Evolutionary conservation across 2,797 vertebrate genomes (phyloP).

Genomic region (Sebastes goodei): DNA sequence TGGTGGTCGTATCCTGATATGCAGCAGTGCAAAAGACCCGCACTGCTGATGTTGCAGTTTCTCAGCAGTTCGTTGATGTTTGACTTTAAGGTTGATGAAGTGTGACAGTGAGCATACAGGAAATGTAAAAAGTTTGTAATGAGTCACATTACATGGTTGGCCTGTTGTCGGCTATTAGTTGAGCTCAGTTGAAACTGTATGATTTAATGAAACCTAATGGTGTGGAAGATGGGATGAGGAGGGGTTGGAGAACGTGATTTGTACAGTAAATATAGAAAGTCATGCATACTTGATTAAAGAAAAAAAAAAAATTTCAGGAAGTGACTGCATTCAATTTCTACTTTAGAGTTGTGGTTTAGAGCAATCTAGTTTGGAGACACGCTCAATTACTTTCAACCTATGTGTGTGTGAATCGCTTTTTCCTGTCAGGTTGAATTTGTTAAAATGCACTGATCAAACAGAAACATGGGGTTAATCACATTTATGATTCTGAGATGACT

Average conservation of each 20-base stretch:
- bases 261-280: background rate
- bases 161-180: constrained; percentile 23
- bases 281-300: background rate
- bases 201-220: constrained; percentile 19
- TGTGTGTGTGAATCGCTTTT: background rate
- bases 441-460: constrained; percentile 49
- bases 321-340: background rate
- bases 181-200: constrained; percentile 4
- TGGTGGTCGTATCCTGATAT: background rate
- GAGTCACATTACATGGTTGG: constrained; percentile 3
- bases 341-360: background rate
- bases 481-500: constrained; percentile 49
- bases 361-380: background rate
- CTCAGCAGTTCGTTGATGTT: background rate
- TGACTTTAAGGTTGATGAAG: background rate
- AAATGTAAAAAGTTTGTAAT: background rate
- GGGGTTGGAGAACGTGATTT: background rate
- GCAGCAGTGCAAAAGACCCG: background rate
- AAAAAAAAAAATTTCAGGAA: background rate
- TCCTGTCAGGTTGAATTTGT: constrained; percentile 32
- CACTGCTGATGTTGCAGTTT: background rate
- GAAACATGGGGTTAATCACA: constrained; percentile 46
- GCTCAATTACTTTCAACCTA: background rate
- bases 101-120: background rate
- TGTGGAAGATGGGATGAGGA: constrained; percentile 26